Conservation (phyloP, 2,888 invertebrate species). For the Slavum lentiscoides region DNA sequence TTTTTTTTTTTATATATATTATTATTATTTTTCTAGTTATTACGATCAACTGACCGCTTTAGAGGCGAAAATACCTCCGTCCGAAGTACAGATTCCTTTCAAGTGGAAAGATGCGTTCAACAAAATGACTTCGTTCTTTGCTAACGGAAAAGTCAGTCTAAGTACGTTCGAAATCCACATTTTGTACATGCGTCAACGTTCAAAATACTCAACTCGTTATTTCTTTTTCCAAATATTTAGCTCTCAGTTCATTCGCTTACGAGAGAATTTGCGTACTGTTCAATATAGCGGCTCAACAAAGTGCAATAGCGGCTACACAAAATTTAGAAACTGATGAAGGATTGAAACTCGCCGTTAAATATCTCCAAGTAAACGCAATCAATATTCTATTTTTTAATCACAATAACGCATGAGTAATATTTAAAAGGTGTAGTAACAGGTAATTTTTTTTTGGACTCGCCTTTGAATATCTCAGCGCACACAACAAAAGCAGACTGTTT, state of each 20-base stretch:
- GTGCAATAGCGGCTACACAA: slow-evolving; percentile 82
- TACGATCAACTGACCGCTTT: slow-evolving; percentile 92
- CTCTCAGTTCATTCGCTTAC: slow-evolving; percentile 84
- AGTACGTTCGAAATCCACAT: slow-evolving; percentile 67
- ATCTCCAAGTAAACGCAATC: slow-evolving; percentile 72
- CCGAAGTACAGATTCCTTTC: slow-evolving; percentile 93
- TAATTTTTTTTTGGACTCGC: too few species aligned
- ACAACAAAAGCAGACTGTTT: too few species aligned
- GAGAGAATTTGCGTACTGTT: slow-evolving; percentile 94
- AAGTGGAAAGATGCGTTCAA: slow-evolving; percentile 99
- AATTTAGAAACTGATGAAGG: slow-evolving; percentile 89
- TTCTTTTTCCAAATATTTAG: slow-evolving; percentile 62
- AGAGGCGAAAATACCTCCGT: slow-evolving; percentile 90
- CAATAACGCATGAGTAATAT: too few species aligned
- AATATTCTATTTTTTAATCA: too few species aligned
- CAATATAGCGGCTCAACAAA: slow-evolving; percentile 94
- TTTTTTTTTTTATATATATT: neutral
- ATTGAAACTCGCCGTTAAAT: slow-evolving; percentile 86
- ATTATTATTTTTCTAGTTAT: slow-evolving; percentile 69
- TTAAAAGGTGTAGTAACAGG: too few species aligned
- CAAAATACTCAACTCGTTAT: neutral
- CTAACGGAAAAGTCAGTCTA: slow-evolving; percentile 78
- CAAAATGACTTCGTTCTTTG: slow-evolving; percentile 87
- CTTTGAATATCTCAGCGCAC: too few species aligned
- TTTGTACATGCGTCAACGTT: neutral